Conservation (phyloP, 2,888 invertebrate species). For the Trichogramma dendrolimi region DNA sequence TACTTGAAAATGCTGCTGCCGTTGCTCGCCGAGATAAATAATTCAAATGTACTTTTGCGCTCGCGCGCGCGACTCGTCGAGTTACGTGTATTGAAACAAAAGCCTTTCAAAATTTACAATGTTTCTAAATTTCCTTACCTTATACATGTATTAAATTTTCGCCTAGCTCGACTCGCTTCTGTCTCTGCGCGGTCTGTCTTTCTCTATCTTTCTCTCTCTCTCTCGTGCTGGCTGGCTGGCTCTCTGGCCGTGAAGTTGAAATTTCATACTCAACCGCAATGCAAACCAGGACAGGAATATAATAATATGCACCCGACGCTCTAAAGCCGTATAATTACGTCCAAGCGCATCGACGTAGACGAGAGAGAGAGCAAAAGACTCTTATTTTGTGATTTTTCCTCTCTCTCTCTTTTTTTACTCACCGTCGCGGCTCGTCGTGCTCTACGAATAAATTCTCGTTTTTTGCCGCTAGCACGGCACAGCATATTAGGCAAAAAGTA, state of each 20-base stretch:
- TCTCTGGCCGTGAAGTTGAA: background rate
- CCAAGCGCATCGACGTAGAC: constrained; percentile 26
- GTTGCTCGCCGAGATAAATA: background rate
- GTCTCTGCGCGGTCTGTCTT: constrained; percentile 1
- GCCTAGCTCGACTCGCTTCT: constrained; percentile 12
- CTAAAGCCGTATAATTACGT: constrained; percentile 32
- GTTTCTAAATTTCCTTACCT: constrained; percentile 5
- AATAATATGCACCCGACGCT: background rate
- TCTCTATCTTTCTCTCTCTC: constrained; percentile 10
- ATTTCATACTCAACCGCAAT: no score
- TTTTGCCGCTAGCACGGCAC: background rate
- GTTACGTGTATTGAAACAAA: no score
- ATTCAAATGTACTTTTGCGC: no score
- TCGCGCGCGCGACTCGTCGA: no score
- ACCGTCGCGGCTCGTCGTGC: no score
- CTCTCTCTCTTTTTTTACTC: constrained; percentile 11
- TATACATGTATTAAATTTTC: constrained; percentile 8
- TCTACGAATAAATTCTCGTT: background rate
- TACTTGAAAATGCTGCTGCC: constrained; percentile 28
- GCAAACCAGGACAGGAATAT: no score
- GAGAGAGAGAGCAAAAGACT: constrained; percentile 2
- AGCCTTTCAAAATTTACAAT: no score
- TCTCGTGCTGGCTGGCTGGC: background rate
- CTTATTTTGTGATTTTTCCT: background rate
- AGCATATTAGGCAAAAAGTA: no score